These are phyloP conservation scores for Lepidothrix coronata DNA, from an alignment of 2,113 vertebrate species.

Conservation along the genomic window DNA sequence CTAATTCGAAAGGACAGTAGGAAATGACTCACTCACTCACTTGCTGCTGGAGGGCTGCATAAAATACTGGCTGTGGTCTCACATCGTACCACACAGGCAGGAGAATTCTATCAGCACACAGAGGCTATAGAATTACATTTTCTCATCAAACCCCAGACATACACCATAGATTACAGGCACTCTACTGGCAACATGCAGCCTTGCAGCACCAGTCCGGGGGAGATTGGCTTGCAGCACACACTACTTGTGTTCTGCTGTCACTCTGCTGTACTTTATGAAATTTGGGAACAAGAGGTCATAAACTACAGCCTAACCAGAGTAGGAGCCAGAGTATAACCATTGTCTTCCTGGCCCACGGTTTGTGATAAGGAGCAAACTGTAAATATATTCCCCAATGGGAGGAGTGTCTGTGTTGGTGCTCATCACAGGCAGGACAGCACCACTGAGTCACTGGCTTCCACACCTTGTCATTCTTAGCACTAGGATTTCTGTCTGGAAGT, in stretches of 20 bases:
- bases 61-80: slow-evolving; percentile 9
- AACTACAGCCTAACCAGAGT: not conserved
- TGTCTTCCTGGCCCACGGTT: not conserved
- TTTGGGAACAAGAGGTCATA: not conserved
- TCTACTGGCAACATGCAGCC: not conserved
- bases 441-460: not conserved
- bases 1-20: not conserved
- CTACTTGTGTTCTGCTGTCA: not conserved
- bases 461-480: not conserved
- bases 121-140: slow-evolving; percentile 23
- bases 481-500: not conserved
- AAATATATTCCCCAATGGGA: not conserved
- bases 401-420: accelerated
- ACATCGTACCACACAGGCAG: not conserved
- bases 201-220: not conserved
- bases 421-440: not conserved
- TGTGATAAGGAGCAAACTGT: not conserved
- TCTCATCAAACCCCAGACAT: not conserved
- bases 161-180: not conserved
- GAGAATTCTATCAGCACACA: slow-evolving; percentile 33
- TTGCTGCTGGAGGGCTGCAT: not conserved
- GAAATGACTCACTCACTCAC: slow-evolving; percentile 26
- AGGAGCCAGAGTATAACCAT: not conserved
- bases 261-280: not conserved
- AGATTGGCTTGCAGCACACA: not conserved